Conservation (phyloP, 2,113 vertebrate genomes). For the Azemiops feae region DNA sequence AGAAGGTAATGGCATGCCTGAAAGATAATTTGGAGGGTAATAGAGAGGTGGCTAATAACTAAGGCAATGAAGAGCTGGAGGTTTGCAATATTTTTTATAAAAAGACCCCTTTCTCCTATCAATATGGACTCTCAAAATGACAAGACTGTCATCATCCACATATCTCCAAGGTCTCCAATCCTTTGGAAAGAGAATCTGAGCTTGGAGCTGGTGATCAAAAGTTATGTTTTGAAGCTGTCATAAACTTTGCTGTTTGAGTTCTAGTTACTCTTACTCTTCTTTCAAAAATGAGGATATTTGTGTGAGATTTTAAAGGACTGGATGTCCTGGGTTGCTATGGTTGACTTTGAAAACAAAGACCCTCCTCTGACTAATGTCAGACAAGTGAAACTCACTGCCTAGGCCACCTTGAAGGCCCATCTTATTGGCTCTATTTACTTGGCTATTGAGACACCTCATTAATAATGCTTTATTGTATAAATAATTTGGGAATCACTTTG, state of each 20-base stretch:
- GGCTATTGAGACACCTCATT: background rate
- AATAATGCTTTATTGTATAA: background rate
- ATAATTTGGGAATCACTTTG: background rate
- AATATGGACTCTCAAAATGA: background rate
- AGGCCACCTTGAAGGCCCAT: background rate
- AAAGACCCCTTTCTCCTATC: background rate
- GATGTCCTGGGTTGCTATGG: background rate
- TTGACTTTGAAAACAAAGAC: background rate
- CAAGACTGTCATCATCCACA: background rate
- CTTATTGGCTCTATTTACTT: background rate
- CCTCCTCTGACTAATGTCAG: background rate
- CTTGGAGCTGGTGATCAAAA: background rate
- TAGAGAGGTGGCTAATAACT: background rate
- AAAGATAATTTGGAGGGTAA: background rate
- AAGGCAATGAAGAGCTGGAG: background rate
- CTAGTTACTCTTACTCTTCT: background rate
- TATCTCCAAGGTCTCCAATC: background rate
- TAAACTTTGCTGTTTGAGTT: background rate
- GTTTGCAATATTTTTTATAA: background rate
- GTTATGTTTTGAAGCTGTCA: background rate
- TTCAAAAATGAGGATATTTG: background rate
- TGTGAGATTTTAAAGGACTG: background rate
- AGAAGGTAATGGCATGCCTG: background rate
- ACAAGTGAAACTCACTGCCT: background rate
- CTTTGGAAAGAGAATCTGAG: background rate